Base-by-base conservation (phyloP, 2,113 vertebrate genomes). In the Triplophysa tibetana region DNA sequence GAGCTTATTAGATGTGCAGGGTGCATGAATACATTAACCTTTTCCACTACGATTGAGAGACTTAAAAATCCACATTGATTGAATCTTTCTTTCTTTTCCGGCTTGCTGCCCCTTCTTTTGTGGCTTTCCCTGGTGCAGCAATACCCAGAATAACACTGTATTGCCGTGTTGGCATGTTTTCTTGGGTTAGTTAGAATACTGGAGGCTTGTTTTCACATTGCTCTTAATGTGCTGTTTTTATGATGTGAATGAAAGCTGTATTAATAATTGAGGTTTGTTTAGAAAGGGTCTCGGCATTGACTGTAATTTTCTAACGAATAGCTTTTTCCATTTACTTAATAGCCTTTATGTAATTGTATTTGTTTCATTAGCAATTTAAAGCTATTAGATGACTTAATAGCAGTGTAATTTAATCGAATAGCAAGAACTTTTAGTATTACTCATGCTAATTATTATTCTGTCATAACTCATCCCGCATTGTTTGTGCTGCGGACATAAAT, bases 11-110 rank as follows among this genome's bases (percentile, higher is more conserved):
- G 21, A 62, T 62, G 33, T 75, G 38, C n/a, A 48, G 21, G 41
- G 41, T 5, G 41, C 21, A 48, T 62, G 73, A 75, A 75, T 75
- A 75, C 73, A 63, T 75, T 63, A 75, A 63, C 73, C 58, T 75
- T 75, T 75, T 63, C 58, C 17, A 48, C 38, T 75, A 43, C 12
- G 21, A 61, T 26, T 26, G 16, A 29, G 41, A 48, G 38, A 62
- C 9, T 13, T 52, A 58, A 58, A 6, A 73, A 60, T 24, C 43
- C n/a, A 24, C 14, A 45, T 11, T 41, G 21, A 33, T 61, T 6
- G 12, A 1, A 17, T 24, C 24, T 48, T 12, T 19, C 24, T 19
- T 70, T 56, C 54, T 17, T 33, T 7, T 54, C 16, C 52, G 14
- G 8, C 24, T 21, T 2, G 61, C 12, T 24, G 16, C 3, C 29